Conservation (phyloP, 2,888 invertebrate genomes). For the Doris montereyensis region DNA sequence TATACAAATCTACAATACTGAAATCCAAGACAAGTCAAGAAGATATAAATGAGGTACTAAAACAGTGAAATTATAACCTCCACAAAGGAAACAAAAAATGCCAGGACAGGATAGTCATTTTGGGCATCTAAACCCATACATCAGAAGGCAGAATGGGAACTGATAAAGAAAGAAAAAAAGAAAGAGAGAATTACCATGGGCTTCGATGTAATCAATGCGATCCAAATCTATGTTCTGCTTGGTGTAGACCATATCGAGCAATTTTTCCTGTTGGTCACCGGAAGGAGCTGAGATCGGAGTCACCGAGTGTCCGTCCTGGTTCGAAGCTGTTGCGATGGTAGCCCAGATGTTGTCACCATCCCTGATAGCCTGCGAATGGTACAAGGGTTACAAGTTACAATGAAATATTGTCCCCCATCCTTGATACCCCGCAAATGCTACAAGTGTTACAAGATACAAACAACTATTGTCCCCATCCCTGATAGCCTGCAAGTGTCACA, state of each 20-base stretch:
- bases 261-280: conserved; percentile 44
- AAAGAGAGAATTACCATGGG: conserved; percentile 47
- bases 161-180: too few species aligned
- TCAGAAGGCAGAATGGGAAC: too few species aligned
- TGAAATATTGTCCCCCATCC: too few species aligned
- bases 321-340: conserved; percentile 45
- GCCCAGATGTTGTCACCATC: conserved; percentile 50
- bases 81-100: too few species aligned
- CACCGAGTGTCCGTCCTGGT: conserved; percentile 50
- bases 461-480: background rate
- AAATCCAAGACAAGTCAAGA: background rate
- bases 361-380: conserved; percentile 44
- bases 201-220: conserved; percentile 47
- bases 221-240: conserved; percentile 26
- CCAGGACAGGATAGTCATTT: too few species aligned
- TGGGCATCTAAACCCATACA: too few species aligned
- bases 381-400: too few species aligned
- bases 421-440: too few species aligned
- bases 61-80: background rate
- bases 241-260: conserved; percentile 43
- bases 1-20: background rate
- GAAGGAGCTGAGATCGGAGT: conserved; percentile 50
- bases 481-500: too few species aligned
- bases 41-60: background rate
- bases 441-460: background rate